Base-by-base conservation (phyloP, 2,797 vertebrate genomes). In the Cyclura pinguis region DNA sequence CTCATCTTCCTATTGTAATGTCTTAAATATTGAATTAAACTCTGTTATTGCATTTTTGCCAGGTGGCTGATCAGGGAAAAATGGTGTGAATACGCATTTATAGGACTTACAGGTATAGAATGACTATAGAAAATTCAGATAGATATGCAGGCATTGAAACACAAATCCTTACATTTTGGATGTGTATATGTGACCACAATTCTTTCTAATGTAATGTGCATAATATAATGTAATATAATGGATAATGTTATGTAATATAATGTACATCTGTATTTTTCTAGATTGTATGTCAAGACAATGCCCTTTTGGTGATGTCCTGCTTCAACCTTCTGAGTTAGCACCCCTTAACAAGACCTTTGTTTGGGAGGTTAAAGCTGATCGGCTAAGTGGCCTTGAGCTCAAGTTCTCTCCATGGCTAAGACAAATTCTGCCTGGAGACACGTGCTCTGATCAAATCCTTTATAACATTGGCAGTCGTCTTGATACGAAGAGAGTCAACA, bases 261-360 rank as follows among this genome's bases (percentile, higher is more conserved):
- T 89, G 59, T 92, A 84, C 88, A 64, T 92, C 0, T 94, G 55
- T 85, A 50, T 72, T 74, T 87, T 91, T 96, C 91, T 95, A 98
- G 97, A 98, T 92, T 98, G 97, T 64, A 92, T 95, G 42, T 95
- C 93, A 27, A 94, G 96, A 84, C 92, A 14, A 0, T 99, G 98
- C 92, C 96, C 96, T 13, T 97, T 96, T 4, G 89, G 95, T 50
- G 96, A 97, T 0, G 94, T 98, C 84, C 96, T 95, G 84, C 95
- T 98, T 16, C 96, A 98, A 92, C 91, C 97, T 0, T 92, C 84
- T 0, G 91, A 94, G 20, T 96, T 99, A 59, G 97, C 97, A 47
- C 93, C 95, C 85, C 98, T 99, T 94, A 98, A 98, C 94, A 98
- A 97, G 77, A 98, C 97, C 47, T 99, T 98, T 86, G 93, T 80